Evolutionary conservation across 2,797 vertebrate genomes (phyloP), one percentile per base, ranked within the genome.

Genomic region (Diplodus puntazzo): DNA sequence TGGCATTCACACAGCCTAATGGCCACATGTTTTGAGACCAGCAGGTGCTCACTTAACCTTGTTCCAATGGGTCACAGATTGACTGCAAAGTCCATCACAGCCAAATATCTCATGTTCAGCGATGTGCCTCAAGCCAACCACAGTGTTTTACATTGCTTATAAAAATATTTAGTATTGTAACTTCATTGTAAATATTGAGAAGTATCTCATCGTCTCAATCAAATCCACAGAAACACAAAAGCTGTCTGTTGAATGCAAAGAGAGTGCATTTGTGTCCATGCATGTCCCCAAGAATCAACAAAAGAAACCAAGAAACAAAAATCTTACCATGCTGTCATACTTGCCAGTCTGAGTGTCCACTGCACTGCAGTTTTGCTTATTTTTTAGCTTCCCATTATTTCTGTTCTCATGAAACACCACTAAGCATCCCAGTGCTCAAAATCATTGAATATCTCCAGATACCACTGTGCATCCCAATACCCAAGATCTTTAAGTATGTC

Each of bases 31-130:
- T 88, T 70, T 20, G 84, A 89, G 89, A 88, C 87, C 86, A 86
- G 85, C 88, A 88, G 90, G 85, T 89, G 89, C 81, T 86, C 86
- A 81, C 86, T 91, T 93, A 90, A 94, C 91, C 93, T 92, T 91
- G 85, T 80, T 68, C 58, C 82, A 48, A 70, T 65, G 73, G 80
- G 80, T 63, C 80, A 75, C 77, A 71, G 52, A 79, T 79, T 72
- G 82, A 48, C 74, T 52, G 71, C 69, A 77, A 87, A 80, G 76
- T 84, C 80, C 62, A 83, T 88, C 88, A 75, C 43, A 66, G 79
- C 59, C 69, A 77, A 78, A 49, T 45, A 23, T 70, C 81, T 86
- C 83, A 75, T 88, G 87, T 65, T 84, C 66, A 52, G 84, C 81
- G 74, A 84, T 1, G 10, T 3, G 16, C 57, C 66, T 80, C 25